Evolutionary conservation across 2,888 invertebrate species (phyloP), one percentile per base, ranked within the genome.

Genomic region (Cosmorhoe ocellata): DNA sequence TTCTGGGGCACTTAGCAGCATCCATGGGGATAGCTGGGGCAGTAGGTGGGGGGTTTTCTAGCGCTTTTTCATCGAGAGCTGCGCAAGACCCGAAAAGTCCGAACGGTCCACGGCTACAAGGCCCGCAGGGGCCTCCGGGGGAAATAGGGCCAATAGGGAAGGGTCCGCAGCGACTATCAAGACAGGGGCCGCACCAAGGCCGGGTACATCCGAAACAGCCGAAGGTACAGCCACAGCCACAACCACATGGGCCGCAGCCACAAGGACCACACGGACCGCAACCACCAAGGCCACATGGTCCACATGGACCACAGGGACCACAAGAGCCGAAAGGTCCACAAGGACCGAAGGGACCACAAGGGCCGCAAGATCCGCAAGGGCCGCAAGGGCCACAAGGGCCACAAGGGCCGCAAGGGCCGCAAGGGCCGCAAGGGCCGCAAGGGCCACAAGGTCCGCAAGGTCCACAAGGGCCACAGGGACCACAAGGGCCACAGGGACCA

Each of bases 371-470:
- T 0, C 51, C 51, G 3, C 49, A 52, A 0, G 32, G 38, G 3
- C 44, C 18, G 12, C 51, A 52, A 3, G 44, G 48, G 3, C 60
- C 56, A 28, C 66, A 67, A 36, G 7, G 51, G 2, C 65, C 57
- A 31, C 64, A 63, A 0, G 61, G 31, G n/a, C 47, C 40, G 4
- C 27, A 40, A 4, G 28, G 28, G 1, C 28, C 32, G 3, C 27
- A 40, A 8, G 40, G 8, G n/a, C 46, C 32, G 9, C 27, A 39
- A 3, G 32, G 32, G n/a, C 42, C 43, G 14, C 38, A 33, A 12
- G 7, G 1, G 0, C 33, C 33, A 18, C 14, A 34, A 22, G 34
- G 34, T 5, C 34, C 38, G 24, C 45, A 45, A 22, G 13, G 31
- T 1, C 34, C 13, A 14, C 34, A 48, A 18, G 43, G 47, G 9